These are phyloP conservation scores for Deroplatys truncata DNA, from an alignment of 2,888 invertebrate genomes.

Conservation along the genomic window DNA sequence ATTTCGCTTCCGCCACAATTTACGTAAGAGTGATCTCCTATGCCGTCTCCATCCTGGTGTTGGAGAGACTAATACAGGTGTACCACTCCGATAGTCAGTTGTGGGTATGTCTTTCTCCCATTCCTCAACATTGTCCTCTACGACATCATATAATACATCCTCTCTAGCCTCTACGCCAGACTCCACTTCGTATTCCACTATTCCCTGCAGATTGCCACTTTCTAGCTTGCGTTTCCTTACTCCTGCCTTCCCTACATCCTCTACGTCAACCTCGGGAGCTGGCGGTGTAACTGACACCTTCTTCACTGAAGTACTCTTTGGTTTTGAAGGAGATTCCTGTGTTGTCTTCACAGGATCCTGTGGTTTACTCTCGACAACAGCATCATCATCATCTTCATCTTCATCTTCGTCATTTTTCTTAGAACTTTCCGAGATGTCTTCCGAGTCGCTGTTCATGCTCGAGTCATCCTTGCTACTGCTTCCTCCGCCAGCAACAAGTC, in stretches of 20 bases:
- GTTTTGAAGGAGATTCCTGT: not conserved
- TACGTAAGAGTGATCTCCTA: not conserved
- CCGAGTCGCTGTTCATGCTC: constrained; percentile 59
- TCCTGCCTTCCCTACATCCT: not conserved
- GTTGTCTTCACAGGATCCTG: not conserved
- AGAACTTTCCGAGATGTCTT: constrained; percentile 41
- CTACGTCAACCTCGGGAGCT: not conserved
- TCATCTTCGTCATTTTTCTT: not conserved
- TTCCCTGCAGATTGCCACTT: not conserved
- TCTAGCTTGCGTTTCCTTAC: not conserved
- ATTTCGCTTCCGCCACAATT: not conserved
- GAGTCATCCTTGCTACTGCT: constrained; percentile 50
- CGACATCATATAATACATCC: constrained; percentile 37
- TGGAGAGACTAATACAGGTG: not conserved
- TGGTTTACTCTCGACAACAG: not conserved
- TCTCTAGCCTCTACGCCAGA: constrained; percentile 53
- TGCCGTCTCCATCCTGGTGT: too few relatives aligned
- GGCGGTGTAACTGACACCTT: not conserved
- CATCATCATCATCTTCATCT: not conserved
- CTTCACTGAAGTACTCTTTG: too few relatives aligned
- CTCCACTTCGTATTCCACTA: constrained; percentile 46
- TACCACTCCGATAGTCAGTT: constrained; percentile 20
- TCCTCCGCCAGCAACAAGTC: constrained; percentile 19
- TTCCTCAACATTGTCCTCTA: not conserved
- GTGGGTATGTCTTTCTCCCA: constrained; percentile 3